Evolutionary conservation across 92 coral and sea anemone species (phyloP).

Genomic region (Zoanthus gigantus): DNA sequence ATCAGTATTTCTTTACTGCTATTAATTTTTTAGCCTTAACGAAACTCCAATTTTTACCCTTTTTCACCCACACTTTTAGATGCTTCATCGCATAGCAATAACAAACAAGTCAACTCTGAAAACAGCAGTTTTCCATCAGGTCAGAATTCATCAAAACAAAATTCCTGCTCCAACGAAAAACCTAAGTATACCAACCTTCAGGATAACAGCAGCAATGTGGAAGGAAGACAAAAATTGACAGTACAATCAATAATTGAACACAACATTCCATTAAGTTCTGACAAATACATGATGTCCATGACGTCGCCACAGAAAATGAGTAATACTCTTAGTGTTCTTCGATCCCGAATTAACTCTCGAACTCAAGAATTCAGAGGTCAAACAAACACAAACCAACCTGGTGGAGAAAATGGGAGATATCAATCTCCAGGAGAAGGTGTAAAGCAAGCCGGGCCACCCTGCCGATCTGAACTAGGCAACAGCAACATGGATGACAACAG

Average conservation of each 20-base stretch:
- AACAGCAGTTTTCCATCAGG: not conserved
- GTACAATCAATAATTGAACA: not conserved
- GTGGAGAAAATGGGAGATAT: not conserved
- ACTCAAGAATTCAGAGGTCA: slow-evolving; percentile 27
- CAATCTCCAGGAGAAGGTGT: not conserved
- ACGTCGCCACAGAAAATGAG: slow-evolving; percentile 11
- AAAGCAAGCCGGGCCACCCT: slow-evolving; percentile 5
- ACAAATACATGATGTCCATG: not conserved
- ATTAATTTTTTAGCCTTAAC: no score
- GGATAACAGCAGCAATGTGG: not conserved
- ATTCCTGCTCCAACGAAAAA: not conserved
- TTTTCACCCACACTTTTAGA: not conserved
- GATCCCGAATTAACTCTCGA: slow-evolving; percentile 39
- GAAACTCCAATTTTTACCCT: not conserved
- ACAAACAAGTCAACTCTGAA: not conserved
- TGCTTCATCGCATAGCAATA: not conserved
- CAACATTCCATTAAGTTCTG: not conserved
- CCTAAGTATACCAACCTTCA: not conserved
- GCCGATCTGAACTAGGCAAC: not conserved
- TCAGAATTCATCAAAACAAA: not conserved
- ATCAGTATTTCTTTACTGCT: no score
- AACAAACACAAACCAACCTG: not conserved
- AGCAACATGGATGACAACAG: slow-evolving; percentile 19
- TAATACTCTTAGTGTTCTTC: slow-evolving; percentile 19
- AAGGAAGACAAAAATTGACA: not conserved